Evolutionary conservation across 1,140 invertebrate genomes (phyloP), one percentile per base, ranked within the genome.

Genomic region (Dryas iulia): DNA sequence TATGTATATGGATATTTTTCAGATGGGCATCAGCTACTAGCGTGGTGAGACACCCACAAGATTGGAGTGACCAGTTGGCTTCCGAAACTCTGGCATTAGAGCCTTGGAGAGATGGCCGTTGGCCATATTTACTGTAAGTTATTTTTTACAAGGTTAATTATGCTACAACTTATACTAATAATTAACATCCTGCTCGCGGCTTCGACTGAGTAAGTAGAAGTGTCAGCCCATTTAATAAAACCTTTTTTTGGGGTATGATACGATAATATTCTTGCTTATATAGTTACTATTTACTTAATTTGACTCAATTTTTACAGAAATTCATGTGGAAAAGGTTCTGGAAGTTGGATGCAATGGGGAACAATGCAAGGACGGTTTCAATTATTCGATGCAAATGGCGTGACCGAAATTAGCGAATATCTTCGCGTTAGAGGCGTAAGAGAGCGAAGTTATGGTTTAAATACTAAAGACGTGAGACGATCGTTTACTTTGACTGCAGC

Each of bases 31-130:
- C 92, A 25, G 90, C 86, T 25, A 91, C 93, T 14, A 80, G 78
- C 31, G 90, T 90, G 1, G 82, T 93, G 28, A 91, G 89, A 35
- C 89, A 92, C 39, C 91, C 93, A 14, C 78, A 90, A 28, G 90
- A 93, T 56, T 92, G 92, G 81, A 94, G 84, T 70, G 71, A 82
- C 12, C 68, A 81, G 35, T 81, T 94, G 14, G 83, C 93, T 2
- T 91, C 93, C 1, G 91, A 93, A 68, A 89, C 92, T 6, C 82
- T 95, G 28, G 94, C 94, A 3, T 72, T 86, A 18, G 93, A 95
- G 70, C 82, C 86, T 0, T 94, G 93, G 93, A 90, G 85, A 63
- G 78, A 87, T 68, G 75, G 79, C 1, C 59, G 88, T 26, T 94
- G 92, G 81, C 58, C 74, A 12, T 39, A 79, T 11, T 77, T 86